Conservation (phyloP, 1,140 invertebrate species). For the Cotesia typhae region DNA sequence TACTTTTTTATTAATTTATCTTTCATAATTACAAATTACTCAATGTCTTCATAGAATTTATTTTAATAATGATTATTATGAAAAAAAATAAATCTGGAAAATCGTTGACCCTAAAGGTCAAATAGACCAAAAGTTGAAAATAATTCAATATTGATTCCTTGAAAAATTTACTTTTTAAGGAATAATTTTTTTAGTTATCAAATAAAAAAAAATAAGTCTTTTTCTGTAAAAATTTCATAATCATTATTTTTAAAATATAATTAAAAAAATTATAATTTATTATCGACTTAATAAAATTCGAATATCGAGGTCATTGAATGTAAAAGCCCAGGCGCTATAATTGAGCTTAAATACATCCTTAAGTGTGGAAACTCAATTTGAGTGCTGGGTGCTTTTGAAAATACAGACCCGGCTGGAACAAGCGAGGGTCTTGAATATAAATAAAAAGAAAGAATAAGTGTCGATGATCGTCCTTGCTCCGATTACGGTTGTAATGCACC, state of each 20-base stretch:
- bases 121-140: too few species aligned
- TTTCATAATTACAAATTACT: not conserved
- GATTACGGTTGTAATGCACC: constrained; percentile 40
- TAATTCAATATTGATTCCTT: too few species aligned
- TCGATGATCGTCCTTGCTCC: constrained; percentile 47
- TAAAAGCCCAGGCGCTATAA: constrained; percentile 11
- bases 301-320: too few species aligned
- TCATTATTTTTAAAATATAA: not conserved
- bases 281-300: too few species aligned
- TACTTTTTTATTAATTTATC: constrained; percentile 13
- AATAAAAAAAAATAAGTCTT: not conserved
- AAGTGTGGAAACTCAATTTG: constrained; percentile 21
- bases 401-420: not conserved
- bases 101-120: not conserved
- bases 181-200: too few species aligned
- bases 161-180: too few species aligned
- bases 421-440: not conserved
- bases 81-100: not conserved
- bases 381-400: not conserved
- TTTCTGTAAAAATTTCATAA: not conserved
- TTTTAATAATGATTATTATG: too few species aligned
- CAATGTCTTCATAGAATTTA: too few species aligned
- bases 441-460: not conserved
- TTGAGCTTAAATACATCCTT: constrained; percentile 27
- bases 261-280: too few species aligned